Evolutionary conservation across 2,113 vertebrate species (phyloP).

Genomic region (Brevimyrus niger): DNA sequence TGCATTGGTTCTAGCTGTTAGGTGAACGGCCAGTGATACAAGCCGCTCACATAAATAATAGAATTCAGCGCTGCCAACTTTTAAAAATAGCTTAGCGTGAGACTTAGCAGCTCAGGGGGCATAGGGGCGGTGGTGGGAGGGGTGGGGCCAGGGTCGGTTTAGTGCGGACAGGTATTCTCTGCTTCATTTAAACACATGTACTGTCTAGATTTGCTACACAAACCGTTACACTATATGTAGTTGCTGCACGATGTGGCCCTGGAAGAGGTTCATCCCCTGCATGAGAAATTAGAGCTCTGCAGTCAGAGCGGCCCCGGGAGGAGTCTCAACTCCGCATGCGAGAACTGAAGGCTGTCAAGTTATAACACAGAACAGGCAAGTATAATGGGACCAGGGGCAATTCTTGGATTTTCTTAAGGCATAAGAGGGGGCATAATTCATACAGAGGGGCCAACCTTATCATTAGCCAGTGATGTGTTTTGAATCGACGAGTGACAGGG

Average conservation of each 20-base stretch:
- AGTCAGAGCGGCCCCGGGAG: not conserved
- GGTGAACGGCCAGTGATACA: not conserved
- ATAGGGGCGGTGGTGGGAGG: not conserved
- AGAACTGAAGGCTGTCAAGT: not conserved
- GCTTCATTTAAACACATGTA: not conserved
- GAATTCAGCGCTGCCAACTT: not conserved
- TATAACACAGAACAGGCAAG: not conserved
- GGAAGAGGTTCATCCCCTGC: not conserved
- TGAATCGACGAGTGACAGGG: not conserved
- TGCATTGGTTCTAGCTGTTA: not conserved
- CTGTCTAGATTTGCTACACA: not conserved
- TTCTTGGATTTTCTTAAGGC: not conserved
- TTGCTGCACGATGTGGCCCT: not conserved
- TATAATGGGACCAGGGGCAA: not conserved
- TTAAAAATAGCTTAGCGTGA: not conserved
- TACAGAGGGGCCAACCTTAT: not conserved
- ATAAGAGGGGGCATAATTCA: not conserved
- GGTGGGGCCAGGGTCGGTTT: not conserved
- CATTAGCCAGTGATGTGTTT: not conserved
- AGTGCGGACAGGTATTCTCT: not conserved
- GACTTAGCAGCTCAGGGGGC: not conserved
- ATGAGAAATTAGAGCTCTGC: not conserved
- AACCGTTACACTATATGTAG: not conserved
- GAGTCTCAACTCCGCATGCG: not conserved
- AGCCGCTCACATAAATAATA: constrained; percentile 6